These are phyloP conservation scores for Polietes domitor DNA, from an alignment of 2,888 invertebrate genomes.

Conservation along the genomic window DNA sequence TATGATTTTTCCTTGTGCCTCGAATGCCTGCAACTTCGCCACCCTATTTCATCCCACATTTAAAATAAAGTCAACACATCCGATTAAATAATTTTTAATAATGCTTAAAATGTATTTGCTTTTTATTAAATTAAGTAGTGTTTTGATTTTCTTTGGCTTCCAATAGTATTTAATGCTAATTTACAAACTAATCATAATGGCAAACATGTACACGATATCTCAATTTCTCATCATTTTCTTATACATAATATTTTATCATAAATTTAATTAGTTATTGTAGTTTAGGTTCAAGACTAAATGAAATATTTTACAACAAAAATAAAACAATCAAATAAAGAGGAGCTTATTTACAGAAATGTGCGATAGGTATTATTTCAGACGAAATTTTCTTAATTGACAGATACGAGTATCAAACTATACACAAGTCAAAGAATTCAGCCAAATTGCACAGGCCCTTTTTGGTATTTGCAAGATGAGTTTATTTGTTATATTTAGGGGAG, in stretches of 20 bases:
- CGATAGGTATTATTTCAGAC: not conserved
- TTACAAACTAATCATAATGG: constrained; percentile 52
- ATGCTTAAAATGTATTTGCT: constrained; percentile 54
- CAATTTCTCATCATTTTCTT: constrained; percentile 5
- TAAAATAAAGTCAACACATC: not conserved
- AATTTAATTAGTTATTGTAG: constrained; percentile 56
- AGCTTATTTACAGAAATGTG: constrained; percentile 47
- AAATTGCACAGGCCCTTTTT: constrained; percentile 56
- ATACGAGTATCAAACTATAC: constrained; percentile 21
- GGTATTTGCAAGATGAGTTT: constrained; percentile 64
- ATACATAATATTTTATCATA: not conserved
- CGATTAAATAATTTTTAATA: constrained; percentile 46
- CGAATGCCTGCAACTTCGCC: no score
- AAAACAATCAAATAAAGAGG: constrained; percentile 8
- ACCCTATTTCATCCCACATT: no score
- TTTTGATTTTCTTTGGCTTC: constrained; percentile 66
- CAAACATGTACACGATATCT: constrained; percentile 49
- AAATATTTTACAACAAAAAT: constrained; percentile 50
- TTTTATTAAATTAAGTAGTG: constrained; percentile 55
- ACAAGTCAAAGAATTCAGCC: constrained; percentile 20
- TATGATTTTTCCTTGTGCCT: not conserved
- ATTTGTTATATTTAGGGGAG: constrained; percentile 73
- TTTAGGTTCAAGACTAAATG: not conserved
- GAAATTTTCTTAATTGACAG: constrained; percentile 8
- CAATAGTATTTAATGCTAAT: constrained; percentile 48